Evolutionary conservation across 2,888 invertebrate genomes (phyloP), one percentile per base, ranked within the genome.

Genomic region (Catotricha subobsoleta): DNA sequence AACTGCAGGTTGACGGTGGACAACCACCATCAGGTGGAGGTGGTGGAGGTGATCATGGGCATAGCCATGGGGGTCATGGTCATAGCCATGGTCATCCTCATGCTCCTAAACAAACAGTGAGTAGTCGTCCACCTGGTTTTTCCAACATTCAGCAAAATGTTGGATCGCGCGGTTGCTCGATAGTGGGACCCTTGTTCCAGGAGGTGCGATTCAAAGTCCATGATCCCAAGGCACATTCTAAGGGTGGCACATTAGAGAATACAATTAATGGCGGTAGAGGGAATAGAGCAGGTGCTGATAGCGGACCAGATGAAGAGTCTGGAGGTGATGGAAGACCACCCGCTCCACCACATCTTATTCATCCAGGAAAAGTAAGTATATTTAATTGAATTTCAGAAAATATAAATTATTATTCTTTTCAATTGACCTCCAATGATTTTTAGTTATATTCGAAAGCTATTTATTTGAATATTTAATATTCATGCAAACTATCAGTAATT

Each of bases 181-280:
- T 69, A 69, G 71, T 68, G 67, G 67, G 67, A 62, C 67, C 66
- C 64, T 64, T 65, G 69, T 71, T 79, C 69, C 79, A 88, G 87
- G 87, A 88, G 77, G 88, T 90, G 66, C 81, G 88, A 61, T 90
- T 84, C 71, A 90, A 90, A 71, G 86, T 87, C 50, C 86, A 87
- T 68, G 88, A 90, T 69, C 87, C 87, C 39, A 88, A 88, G 68
- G 84, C 80, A 61, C 86, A 88, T 67, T 84, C 86, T 57, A 90
- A 88, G 67, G 88, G 88, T 43, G 87, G 87, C 36, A 86, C 86
- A 19, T 67, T 88, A 54, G 88, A 90, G 65, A 88, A 87, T 60
- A 88, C 87, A 44, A 83, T 90, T 48, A 88, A 88, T 57, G 87
- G 88, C 25, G 72, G 77, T 47, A 66, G 80, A 54, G 58, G 50